Conservation (phyloP, 1,140 invertebrate species). For the Drosophila equinoxialis region DNA sequence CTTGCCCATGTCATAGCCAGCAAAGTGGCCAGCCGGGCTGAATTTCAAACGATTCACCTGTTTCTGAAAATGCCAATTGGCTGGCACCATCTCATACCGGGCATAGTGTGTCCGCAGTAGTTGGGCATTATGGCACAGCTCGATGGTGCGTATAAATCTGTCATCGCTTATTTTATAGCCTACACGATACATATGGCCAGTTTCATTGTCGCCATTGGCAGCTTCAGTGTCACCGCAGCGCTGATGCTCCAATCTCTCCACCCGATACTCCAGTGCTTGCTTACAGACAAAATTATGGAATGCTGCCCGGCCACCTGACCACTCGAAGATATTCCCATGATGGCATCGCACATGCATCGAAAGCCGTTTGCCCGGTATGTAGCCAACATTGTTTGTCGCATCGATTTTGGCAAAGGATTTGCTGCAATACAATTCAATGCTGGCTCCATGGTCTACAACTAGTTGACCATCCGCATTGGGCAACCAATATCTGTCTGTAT, state of each 20-base stretch:
- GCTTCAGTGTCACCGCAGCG: constrained; percentile 31
- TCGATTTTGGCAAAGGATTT: constrained; percentile 43
- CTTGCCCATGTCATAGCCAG: constrained; percentile 54
- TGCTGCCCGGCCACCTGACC: constrained; percentile 47
- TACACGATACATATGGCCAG: constrained; percentile 60
- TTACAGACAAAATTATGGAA: constrained; percentile 61
- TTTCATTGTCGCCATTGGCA: constrained; percentile 4
- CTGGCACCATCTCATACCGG: constrained; percentile 51
- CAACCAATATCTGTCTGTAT: constrained; percentile 60
- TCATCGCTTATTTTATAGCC: constrained; percentile 56
- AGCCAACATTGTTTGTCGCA: not conserved
- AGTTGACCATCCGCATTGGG: constrained; percentile 59
- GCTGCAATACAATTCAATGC: constrained; percentile 65
- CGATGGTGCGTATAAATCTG: constrained; percentile 69
- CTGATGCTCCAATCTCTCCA: constrained; percentile 43
- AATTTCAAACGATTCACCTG: constrained; percentile 65
- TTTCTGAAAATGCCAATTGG: constrained; percentile 60
- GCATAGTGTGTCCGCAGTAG: constrained; percentile 61
- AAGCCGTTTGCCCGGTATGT: not conserved
- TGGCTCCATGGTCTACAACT: constrained; percentile 50
- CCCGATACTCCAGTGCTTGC: constrained; percentile 40
- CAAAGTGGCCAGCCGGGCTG: constrained; percentile 59
- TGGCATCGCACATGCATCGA: constrained; percentile 56
- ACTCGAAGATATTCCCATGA: constrained; percentile 52
- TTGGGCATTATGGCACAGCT: constrained; percentile 60